Evolutionary conservation across 1,140 invertebrate genomes (phyloP).

Genomic region (Panagrolaimus sp.): DNA sequence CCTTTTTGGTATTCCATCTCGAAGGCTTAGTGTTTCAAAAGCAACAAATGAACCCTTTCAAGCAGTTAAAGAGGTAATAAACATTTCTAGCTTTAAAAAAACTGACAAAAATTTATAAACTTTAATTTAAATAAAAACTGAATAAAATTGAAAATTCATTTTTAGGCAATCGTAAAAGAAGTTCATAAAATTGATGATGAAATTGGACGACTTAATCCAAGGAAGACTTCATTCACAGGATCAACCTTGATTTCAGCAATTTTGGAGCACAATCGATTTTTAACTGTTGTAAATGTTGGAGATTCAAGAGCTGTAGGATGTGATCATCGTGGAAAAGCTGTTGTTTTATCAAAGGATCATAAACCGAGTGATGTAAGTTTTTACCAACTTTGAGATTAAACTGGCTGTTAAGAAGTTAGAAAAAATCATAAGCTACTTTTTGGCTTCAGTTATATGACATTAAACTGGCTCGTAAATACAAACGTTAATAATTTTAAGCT

Average conservation of each 20-base stretch:
- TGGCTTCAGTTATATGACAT: too few relatives aligned
- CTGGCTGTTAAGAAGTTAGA: too few relatives aligned
- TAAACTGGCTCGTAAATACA: too few relatives aligned
- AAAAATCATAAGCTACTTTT: too few relatives aligned
- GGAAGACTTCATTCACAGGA: constrained; percentile 14
- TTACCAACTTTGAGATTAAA: neutral
- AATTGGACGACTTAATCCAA: neutral
- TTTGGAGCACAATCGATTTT: constrained; percentile 61
- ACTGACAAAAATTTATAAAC: too few relatives aligned
- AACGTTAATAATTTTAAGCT: too few relatives aligned
- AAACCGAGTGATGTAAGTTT: constrained; percentile 70
- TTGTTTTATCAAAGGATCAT: constrained; percentile 88
- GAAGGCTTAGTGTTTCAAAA: neutral
- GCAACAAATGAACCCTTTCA: constrained; percentile 2
- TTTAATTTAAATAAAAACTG: too few relatives aligned
- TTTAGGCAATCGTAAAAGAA: constrained; percentile 6
- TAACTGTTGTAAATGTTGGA: constrained; percentile 89
- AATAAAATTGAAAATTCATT: neutral
- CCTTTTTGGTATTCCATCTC: neutral
- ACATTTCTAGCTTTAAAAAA: too few relatives aligned
- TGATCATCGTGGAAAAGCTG: constrained; percentile 78
- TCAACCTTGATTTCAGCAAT: constrained; percentile 28
- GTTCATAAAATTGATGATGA: constrained; percentile 20
- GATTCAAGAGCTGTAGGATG: constrained; percentile 90
- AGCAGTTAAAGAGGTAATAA: constrained; percentile 1